Percentiles rank a stretch among this genome's conserved stretches.
Evolutionary conservation across 2,888 invertebrate species (phyloP).

Genomic region (Scaptodrosophila latifasciaeformis): DNA sequence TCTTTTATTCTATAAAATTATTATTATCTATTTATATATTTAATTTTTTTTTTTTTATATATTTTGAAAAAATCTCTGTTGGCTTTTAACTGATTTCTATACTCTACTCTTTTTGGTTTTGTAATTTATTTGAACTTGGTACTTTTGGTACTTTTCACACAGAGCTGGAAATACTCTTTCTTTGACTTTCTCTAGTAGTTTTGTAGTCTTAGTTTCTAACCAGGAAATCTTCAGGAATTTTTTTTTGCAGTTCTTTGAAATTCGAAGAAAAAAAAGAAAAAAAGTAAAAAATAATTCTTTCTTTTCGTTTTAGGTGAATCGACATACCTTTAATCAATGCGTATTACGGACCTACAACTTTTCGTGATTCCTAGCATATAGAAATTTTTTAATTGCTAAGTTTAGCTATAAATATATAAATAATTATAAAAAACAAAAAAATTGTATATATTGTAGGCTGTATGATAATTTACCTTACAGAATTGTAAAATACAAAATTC

Average conservation of each 20-base stretch:
- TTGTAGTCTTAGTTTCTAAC: not conserved
- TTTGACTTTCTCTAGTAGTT: not conserved
- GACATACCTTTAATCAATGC: conserved; percentile 68
- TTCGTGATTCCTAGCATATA: conserved; percentile 54
- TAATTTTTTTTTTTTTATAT: not conserved
- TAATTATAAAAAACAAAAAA: too few species aligned
- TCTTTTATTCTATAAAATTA: not conserved
- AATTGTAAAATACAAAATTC: not conserved
- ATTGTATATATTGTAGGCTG: too few species aligned
- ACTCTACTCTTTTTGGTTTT: not conserved
- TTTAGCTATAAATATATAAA: too few species aligned
- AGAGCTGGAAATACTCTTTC: too few species aligned
- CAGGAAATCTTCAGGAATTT: not conserved
- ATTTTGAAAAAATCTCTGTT: not conserved
- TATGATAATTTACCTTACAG: not conserved
- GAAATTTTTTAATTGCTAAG: conserved; percentile 46
- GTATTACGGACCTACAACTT: conserved; percentile 47
- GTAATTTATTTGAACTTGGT: not conserved
- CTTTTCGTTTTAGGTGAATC: conserved; percentile 70
- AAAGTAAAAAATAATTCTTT: not conserved
- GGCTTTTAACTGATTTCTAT: not conserved
- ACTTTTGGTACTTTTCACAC: not conserved
- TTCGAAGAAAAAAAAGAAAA: not conserved
- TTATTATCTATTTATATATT: not conserved
- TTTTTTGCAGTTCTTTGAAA: not conserved